phyloP scores from a whole-genome alignment of 2,797 vertebrate genomes.

The Avahi laniger region DNA sequence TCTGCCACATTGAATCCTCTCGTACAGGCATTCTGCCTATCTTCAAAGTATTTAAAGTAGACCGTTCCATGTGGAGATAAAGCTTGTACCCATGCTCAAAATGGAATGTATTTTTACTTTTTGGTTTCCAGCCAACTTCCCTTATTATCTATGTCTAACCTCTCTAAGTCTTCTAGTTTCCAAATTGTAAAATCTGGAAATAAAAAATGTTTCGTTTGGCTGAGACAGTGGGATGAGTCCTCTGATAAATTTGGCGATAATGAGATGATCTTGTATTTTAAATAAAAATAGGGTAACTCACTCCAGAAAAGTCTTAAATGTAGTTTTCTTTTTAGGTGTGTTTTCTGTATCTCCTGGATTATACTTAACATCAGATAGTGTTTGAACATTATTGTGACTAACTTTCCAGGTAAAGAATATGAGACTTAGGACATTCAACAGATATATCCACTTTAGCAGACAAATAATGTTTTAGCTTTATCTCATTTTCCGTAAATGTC shows the following conservation, averaged over 20 bases:
- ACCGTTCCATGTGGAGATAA: neutral
- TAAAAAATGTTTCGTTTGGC: neutral
- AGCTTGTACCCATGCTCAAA: neutral
- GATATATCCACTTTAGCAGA: constrained; percentile 39
- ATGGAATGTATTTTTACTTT: neutral
- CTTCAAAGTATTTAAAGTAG: neutral
- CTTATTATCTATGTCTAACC: neutral
- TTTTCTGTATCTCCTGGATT: neutral
- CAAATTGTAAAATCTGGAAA: neutral
- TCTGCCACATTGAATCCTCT: neutral
- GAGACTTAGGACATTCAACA: neutral
- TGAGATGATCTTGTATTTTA: neutral
- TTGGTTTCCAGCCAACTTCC: neutral
- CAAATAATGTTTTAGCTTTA: constrained; percentile 45
- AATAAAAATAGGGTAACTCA: neutral
- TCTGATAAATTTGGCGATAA: neutral
- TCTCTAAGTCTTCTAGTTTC: neutral
- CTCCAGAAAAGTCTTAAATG: neutral
- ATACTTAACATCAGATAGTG: neutral
- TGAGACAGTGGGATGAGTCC: neutral
- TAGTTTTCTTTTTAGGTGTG: neutral
- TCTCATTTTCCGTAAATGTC: constrained; percentile 55
- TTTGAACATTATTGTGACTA: neutral
- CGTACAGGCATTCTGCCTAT: neutral
- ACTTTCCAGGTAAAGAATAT: neutral